These are phyloP conservation scores for Pemphredon lugubris DNA, from an alignment of 2,888 invertebrate species.

Conservation along the genomic window DNA sequence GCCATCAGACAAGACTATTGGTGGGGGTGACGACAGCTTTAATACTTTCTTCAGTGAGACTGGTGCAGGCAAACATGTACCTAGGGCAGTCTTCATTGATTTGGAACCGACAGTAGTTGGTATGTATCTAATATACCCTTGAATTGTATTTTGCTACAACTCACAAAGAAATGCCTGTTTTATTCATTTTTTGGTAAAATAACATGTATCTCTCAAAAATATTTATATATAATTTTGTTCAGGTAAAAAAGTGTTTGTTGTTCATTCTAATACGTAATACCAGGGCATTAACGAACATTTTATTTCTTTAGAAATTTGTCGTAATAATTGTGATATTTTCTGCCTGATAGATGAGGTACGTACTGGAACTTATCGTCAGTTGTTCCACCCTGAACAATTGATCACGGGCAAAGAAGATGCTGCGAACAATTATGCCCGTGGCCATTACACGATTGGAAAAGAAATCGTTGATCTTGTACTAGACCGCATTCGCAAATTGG, in stretches of 20 bases:
- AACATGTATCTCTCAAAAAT: too few relatives aligned
- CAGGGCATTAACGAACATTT: neutral
- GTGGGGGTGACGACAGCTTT: conserved; percentile 96
- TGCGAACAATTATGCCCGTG: conserved; percentile 98
- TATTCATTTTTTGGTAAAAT: too few relatives aligned
- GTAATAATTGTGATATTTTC: neutral
- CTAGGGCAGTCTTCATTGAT: conserved; percentile 96
- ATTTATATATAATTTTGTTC: too few relatives aligned
- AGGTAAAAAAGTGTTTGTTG: too few relatives aligned
- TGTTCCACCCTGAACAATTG: conserved; percentile 98
- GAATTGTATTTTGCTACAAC: too few relatives aligned
- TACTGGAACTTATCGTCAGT: conserved; percentile 96
- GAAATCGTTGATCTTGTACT: conserved; percentile 95
- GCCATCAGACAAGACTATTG: conserved; percentile 96
- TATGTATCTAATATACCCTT: conserved; percentile 73
- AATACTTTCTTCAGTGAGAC: conserved; percentile 98
- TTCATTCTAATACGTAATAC: too few relatives aligned
- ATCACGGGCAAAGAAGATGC: conserved; percentile 99
- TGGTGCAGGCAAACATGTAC: conserved; percentile 98
- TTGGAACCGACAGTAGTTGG: conserved; percentile 97
- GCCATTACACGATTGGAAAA: conserved; percentile 98
- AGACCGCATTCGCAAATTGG: conserved; percentile 92
- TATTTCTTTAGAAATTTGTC: neutral
- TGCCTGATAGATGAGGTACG: conserved; percentile 89
- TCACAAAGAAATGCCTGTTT: too few relatives aligned